phyloP scores from a whole-genome alignment of 2,888 invertebrate species.

The Drosophila neutralis region DNA sequence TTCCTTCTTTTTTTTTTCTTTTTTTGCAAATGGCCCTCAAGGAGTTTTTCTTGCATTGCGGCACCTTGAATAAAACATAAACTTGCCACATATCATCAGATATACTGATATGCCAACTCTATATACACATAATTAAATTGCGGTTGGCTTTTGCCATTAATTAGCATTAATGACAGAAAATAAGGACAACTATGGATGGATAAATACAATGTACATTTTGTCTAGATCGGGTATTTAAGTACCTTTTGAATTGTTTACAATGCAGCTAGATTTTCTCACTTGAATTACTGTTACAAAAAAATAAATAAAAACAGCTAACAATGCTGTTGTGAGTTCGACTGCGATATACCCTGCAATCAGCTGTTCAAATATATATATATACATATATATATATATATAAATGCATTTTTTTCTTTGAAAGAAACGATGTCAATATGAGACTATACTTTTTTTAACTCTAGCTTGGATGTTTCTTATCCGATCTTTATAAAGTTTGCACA shows the following conservation, averaged over 20 bases:
- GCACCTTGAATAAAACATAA: constrained; percentile 37
- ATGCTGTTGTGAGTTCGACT: background rate
- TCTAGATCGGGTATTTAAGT: background rate
- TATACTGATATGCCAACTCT: constrained; percentile 5
- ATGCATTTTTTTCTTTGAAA: background rate
- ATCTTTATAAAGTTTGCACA: background rate
- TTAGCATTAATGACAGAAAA: background rate
- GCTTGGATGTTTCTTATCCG: background rate
- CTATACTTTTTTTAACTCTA: background rate
- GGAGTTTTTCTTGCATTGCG: constrained; percentile 42
- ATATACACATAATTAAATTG: background rate
- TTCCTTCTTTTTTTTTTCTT: background rate
- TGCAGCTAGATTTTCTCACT: background rate
- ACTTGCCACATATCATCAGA: constrained; percentile 1
- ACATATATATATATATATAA: background rate
- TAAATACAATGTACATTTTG: background rate
- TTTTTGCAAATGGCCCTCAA: constrained; percentile 54
- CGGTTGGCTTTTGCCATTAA: background rate
- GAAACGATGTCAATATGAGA: background rate
- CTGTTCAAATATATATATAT: background rate
- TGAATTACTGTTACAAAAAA: background rate
- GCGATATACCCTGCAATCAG: background rate
- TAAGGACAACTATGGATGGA: background rate
- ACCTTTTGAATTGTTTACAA: background rate
- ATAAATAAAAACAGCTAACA: background rate